Evolutionary conservation across 2,113 vertebrate species (phyloP).

Genomic region (Todiramphus saurophagus): DNA sequence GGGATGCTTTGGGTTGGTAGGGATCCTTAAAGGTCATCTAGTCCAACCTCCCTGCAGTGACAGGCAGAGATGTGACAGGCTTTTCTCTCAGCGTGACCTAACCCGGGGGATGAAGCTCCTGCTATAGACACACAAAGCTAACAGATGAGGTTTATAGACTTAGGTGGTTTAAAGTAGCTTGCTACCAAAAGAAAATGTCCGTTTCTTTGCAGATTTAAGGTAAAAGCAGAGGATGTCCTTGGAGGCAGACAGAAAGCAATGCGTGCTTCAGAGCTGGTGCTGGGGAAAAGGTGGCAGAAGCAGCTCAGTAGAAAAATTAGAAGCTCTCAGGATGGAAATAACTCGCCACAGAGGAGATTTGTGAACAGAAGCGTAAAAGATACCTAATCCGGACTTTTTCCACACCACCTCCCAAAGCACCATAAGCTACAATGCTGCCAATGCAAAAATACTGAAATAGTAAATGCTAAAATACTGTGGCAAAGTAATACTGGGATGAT

Average conservation of each 20-base stretch:
- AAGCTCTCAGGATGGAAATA: not conserved
- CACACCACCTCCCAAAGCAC: not conserved
- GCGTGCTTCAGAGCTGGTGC: not conserved
- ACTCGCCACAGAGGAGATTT: not conserved
- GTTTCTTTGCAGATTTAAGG: not conserved
- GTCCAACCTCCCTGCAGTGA: no score
- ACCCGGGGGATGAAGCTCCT: not conserved
- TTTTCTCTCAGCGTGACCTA: not conserved
- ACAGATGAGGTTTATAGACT: not conserved
- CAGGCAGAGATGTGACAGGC: not conserved
- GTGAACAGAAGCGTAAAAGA: not conserved
- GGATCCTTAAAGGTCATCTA: no score
- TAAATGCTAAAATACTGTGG: not conserved
- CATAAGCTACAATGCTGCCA: not conserved
- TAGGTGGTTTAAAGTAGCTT: not conserved
- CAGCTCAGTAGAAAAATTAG: not conserved
- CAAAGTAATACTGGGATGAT: not conserved
- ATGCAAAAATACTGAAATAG: not conserved
- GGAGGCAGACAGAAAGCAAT: not conserved
- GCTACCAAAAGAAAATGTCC: not conserved
- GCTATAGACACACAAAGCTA: not conserved
- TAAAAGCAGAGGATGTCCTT: not conserved
- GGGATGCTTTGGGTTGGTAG: no score
- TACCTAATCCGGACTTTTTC: not conserved
- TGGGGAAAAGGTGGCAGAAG: not conserved